Conservation (phyloP, 2,888 invertebrate genomes). For the Eudasyphora cyanicolor region DNA sequence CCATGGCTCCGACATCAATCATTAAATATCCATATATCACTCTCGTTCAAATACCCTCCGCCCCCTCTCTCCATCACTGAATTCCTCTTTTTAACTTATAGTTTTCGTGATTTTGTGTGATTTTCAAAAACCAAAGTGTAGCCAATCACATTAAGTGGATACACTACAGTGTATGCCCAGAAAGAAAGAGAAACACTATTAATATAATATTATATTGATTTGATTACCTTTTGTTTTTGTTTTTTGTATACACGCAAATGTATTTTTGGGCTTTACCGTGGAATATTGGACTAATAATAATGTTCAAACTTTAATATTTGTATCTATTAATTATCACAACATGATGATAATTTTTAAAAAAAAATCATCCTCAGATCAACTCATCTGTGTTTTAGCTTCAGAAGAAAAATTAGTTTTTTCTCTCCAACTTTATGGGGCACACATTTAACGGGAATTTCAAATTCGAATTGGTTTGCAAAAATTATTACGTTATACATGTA, state of each 20-base stretch:
- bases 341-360: slow-evolving; percentile 31
- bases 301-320: slow-evolving; percentile 37
- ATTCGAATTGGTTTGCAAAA: not conserved
- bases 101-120: not conserved
- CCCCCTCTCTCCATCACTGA: too few relatives aligned
- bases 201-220: slow-evolving; percentile 17
- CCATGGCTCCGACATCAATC: slow-evolving; percentile 16
- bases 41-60: not conserved
- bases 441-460: not conserved
- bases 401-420: not conserved
- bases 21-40: slow-evolving; percentile 44
- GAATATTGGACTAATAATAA: slow-evolving; percentile 38
- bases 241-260: not conserved
- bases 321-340: slow-evolving; percentile 57
- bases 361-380: slow-evolving; percentile 4
- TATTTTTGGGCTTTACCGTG: not conserved
- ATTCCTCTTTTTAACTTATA: not conserved
- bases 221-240: slow-evolving; percentile 13
- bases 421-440: not conserved
- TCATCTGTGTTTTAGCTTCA: not conserved
- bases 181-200: not conserved
- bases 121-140: slow-evolving; percentile 37
- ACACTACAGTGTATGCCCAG: not conserved
- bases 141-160: slow-evolving; percentile 45
- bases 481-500: not conserved